Evolutionary conservation across 1,140 invertebrate species (phyloP).

Genomic region (Drosophila simulans): DNA sequence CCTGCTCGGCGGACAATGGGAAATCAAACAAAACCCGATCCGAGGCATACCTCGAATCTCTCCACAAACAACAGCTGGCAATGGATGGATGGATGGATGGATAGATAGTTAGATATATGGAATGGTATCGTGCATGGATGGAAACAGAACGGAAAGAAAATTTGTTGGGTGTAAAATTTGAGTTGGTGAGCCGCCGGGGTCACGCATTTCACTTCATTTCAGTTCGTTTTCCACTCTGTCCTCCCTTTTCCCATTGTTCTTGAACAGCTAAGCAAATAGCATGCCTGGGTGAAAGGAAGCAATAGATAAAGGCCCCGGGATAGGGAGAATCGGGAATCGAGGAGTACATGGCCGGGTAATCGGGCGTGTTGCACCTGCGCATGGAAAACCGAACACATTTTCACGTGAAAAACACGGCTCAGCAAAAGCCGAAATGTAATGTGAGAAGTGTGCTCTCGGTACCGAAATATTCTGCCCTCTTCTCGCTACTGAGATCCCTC

Average conservation of each 20-base stretch:
- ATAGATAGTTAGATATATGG: slow-evolving; percentile 43
- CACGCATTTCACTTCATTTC: slow-evolving; percentile 52
- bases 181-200: slow-evolving; percentile 47
- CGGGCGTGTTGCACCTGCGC: slow-evolving; percentile 68
- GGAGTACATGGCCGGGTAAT: neutral
- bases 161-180: slow-evolving; percentile 68
- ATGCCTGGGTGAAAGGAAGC: slow-evolving; percentile 46
- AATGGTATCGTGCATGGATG: slow-evolving; percentile 1
- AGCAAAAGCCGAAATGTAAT: slow-evolving; percentile 29
- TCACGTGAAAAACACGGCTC: slow-evolving; percentile 25
- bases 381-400: slow-evolving; percentile 27
- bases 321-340: slow-evolving; percentile 5
- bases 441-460: slow-evolving; percentile 31
- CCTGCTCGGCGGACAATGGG: slow-evolving; percentile 40
- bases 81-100: slow-evolving; percentile 46
- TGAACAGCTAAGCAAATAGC: slow-evolving; percentile 67
- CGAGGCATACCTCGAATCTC: slow-evolving; percentile 28
- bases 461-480: neutral
- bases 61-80: slow-evolving; percentile 35
- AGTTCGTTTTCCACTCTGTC: slow-evolving; percentile 22
- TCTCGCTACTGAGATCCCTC: neutral
- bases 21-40: slow-evolving; percentile 52
- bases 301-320: slow-evolving; percentile 31
- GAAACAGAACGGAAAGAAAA: slow-evolving; percentile 69
- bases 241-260: slow-evolving; percentile 40